These are phyloP conservation scores for Euschistus heros DNA, from an alignment of 1,140 invertebrate species.

Conservation along the genomic window DNA sequence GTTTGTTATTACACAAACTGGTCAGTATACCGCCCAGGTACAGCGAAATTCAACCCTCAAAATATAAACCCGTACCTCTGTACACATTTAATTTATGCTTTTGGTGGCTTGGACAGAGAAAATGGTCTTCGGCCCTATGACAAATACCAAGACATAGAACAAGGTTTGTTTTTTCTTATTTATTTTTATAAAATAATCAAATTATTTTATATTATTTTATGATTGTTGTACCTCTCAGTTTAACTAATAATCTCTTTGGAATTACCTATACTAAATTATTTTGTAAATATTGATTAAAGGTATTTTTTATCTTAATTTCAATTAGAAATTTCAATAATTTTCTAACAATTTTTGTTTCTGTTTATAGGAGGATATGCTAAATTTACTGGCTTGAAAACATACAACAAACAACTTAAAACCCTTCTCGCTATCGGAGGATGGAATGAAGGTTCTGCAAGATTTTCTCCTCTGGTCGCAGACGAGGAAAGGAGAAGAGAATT, in stretches of 20 bases:
- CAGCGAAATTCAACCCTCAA: conserved; percentile 82
- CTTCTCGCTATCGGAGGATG: conserved; percentile 90
- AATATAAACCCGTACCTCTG: conserved; percentile 93
- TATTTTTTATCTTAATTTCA: too few species aligned
- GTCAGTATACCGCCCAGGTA: conserved; percentile 79
- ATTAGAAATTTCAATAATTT: too few species aligned
- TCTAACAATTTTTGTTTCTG: too few species aligned
- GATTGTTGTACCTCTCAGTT: too few species aligned
- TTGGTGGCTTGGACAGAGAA: conserved; percentile 84
- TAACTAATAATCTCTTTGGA: too few species aligned
- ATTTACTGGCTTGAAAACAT: conserved; percentile 83
- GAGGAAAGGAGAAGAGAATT: conserved; percentile 63
- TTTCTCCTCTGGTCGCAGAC: conserved; percentile 76
- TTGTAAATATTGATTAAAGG: too few species aligned
- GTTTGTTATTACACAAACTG: conserved; percentile 93
- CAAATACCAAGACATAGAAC: conserved; percentile 89
- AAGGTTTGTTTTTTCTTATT: conserved; percentile 50
- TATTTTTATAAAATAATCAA: too few species aligned
- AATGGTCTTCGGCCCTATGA: conserved; percentile 84
- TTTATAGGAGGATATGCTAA: conserved; percentile 84
- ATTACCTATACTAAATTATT: too few species aligned
- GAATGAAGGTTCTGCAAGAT: conserved; percentile 85
- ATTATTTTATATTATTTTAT: too few species aligned
- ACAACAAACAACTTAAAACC: conserved; percentile 86
- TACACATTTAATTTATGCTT: conserved; percentile 89